Base-by-base conservation (phyloP, 2,888 invertebrate genomes). In the Diarsia brunnea region DNA sequence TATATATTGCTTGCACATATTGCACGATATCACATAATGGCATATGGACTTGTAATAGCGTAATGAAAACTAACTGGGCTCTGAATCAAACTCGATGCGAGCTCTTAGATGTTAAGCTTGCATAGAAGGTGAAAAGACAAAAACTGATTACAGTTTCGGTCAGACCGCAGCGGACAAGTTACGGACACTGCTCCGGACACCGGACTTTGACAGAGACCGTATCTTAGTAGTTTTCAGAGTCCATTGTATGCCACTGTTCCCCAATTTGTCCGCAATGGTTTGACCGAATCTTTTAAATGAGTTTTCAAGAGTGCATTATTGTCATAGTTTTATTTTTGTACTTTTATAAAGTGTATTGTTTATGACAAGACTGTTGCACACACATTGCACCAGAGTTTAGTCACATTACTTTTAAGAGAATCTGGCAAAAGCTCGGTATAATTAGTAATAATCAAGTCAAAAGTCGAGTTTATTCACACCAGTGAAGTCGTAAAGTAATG, bases 11-110 rank as follows among this genome's bases (percentile, higher is more conserved):
- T 24, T 64, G 21, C 12, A 53, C 24, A 51, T 58, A 31, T 27
- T 47, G 43, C n/a, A 10, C 14, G 47, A 55, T 55, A 24, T 4
- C 11, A 51, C 47, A 81, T 63, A 67, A 74, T 67, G 31, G 66
- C 16, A 19, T 51, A 73, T 45, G 27, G 24, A 51, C 45, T 49
- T 58, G 63, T 75, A 75, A 78, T 67, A 51, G 63, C 63, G 12
- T 67, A 51, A 75, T 81, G 49, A 75, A 78, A 78, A 67, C 55
- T 67, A 78, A 81, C 61, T 55, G 14, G 16, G 49, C 49, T 51
- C 16, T 49, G 38, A 27, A 53, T 66, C 1, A 21, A 4, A 55
- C 27, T 78, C 12, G 21, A 67, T 21, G 45, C 49, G 16, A 69
- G 21, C 21, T 21, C 4, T 19, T 53, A 16, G n/a, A 8, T 47